These are phyloP conservation scores for Wiebesia pumilae DNA, from an alignment of 1,140 invertebrate genomes.

Conservation along the genomic window DNA sequence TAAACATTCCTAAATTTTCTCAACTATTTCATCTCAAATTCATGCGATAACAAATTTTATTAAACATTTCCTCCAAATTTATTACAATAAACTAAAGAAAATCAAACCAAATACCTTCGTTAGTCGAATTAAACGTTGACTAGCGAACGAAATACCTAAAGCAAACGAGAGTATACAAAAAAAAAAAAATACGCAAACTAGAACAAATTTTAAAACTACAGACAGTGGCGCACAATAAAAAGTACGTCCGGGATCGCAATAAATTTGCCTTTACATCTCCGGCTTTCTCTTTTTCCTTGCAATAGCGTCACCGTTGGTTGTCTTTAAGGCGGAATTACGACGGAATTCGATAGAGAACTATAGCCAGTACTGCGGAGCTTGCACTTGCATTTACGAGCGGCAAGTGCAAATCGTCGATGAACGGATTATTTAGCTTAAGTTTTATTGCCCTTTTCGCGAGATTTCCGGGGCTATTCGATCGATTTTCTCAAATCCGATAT, in stretches of 20 bases:
- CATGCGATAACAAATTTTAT: background rate
- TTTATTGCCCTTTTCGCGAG: constrained; percentile 54
- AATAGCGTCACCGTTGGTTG: constrained; percentile 6
- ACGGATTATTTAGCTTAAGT: constrained; percentile 55
- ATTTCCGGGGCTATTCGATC: constrained; percentile 51
- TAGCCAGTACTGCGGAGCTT: constrained; percentile 6
- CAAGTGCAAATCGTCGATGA: constrained; percentile 56
- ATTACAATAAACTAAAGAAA: constrained; percentile 7
- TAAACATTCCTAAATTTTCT: background rate
- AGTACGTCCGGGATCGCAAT: constrained; percentile 40
- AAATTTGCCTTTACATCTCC: constrained; percentile 42
- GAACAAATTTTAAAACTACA: constrained; percentile 13
- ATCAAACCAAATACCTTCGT: background rate
- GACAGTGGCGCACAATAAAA: constrained; percentile 37
- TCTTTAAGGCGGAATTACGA: constrained; percentile 45
- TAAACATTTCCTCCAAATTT: background rate
- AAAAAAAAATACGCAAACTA: background rate
- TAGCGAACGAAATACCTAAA: constrained; percentile 32
- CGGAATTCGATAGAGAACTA: constrained; percentile 36
- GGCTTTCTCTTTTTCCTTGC: constrained; percentile 36
- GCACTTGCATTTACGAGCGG: constrained; percentile 48
- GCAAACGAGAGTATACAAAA: background rate
- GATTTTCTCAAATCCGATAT: constrained; percentile 30
- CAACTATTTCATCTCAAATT: background rate
- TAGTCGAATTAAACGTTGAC: constrained; percentile 26